phyloP scores from a whole-genome alignment of 1,140 invertebrate species.

The Drosophila sulfurigaster region DNA sequence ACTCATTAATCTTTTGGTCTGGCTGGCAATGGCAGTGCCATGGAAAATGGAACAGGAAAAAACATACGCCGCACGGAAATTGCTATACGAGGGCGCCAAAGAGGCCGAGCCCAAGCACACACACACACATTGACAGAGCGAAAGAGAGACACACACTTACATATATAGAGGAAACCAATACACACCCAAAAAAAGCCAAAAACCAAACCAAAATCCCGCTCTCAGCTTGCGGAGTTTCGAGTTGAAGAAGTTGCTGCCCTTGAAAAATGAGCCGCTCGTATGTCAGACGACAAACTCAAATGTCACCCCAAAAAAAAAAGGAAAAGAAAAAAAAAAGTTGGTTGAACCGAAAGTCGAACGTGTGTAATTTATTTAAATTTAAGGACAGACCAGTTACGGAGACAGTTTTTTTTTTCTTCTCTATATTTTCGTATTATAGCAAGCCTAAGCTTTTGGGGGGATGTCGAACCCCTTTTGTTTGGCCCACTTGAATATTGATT shows the following conservation, averaged over 20 bases:
- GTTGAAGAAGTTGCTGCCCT: constrained; percentile 63
- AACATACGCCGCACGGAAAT: constrained; percentile 77
- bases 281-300: constrained; percentile 59
- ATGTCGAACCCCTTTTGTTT: constrained; percentile 56
- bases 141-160: neutral
- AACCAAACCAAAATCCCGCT: constrained; percentile 44
- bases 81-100: constrained; percentile 66
- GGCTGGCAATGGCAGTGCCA: constrained; percentile 71
- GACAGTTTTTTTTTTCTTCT: constrained; percentile 9
- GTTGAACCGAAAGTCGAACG: constrained; percentile 67
- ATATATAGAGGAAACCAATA: constrained; percentile 9
- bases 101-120: constrained; percentile 42
- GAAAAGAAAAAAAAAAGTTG: constrained; percentile 19
- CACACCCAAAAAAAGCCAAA: constrained; percentile 21
- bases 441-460: neutral
- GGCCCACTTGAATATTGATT: constrained; percentile 78
- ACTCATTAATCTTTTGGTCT: constrained; percentile 78
- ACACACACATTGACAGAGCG: constrained; percentile 40
- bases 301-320: constrained; percentile 46
- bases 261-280: constrained; percentile 79
- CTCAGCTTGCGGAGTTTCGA: constrained; percentile 55
- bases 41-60: constrained; percentile 81
- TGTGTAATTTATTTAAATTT: constrained; percentile 83
- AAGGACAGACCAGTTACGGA: constrained; percentile 36
- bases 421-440: neutral